phyloP scores from a whole-genome alignment of 2,797 vertebrate species.

The Bradypodion pumilum region DNA sequence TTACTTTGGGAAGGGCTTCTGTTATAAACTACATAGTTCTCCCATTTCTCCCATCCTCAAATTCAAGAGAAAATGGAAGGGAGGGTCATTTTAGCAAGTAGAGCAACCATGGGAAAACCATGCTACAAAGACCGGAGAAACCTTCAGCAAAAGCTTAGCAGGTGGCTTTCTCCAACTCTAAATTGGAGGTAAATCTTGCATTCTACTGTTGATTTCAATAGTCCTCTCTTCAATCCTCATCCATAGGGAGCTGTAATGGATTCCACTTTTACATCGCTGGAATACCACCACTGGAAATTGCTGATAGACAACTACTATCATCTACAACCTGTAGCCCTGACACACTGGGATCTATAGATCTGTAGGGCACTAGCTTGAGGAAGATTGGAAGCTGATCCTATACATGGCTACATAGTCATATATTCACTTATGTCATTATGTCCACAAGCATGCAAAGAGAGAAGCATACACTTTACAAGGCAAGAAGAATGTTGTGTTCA shows the following conservation, averaged over 20 bases:
- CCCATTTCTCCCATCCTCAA: neutral
- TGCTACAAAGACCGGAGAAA: neutral
- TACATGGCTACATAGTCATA: neutral
- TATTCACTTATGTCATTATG: no score
- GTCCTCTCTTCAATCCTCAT: no score
- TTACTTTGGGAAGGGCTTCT: neutral
- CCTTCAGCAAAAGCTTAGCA: neutral
- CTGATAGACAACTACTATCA: no score
- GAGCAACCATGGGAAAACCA: neutral
- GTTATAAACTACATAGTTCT: neutral
- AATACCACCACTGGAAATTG: no score
- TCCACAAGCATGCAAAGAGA: no score
- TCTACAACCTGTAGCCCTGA: neutral
- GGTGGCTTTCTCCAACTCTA: neutral
- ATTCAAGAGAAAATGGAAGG: neutral
- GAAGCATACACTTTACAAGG: neutral
- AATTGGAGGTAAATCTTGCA: no score
- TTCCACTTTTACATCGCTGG: no score
- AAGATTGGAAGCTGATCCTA: neutral
- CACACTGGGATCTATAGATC: neutral
- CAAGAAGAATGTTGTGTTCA: neutral
- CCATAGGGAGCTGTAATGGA: no score
- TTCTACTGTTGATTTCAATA: no score
- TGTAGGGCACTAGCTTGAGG: neutral
- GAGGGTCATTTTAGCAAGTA: neutral